phyloP scores from a whole-genome alignment of 2,888 invertebrate genomes.

The Oligia fasciuncula region DNA sequence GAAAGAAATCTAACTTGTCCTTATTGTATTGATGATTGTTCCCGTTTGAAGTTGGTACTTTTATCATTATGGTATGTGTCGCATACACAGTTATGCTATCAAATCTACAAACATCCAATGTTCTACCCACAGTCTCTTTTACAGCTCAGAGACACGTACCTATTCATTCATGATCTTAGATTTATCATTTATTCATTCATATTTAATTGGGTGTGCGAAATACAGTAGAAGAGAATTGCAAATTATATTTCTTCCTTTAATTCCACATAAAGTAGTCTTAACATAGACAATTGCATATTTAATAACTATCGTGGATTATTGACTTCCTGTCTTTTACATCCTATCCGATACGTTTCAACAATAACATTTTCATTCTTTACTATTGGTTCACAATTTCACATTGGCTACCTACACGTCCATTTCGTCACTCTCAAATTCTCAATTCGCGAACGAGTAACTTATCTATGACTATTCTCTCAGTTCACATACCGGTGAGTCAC shows the following conservation, averaged over 20 bases:
- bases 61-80: slow-evolving; percentile 45
- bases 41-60: slow-evolving; percentile 69
- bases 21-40: slow-evolving; percentile 71
- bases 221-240: slow-evolving; percentile 48
- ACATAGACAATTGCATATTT: slow-evolving; percentile 67
- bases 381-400: slow-evolving; percentile 86
- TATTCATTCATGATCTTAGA: slow-evolving; percentile 36
- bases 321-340: slow-evolving; percentile 81
- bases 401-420: slow-evolving; percentile 83
- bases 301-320: slow-evolving; percentile 75
- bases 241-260: slow-evolving; percentile 80
- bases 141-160: slow-evolving; percentile 41
- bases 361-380: slow-evolving; percentile 84
- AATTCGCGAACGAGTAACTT: slow-evolving; percentile 74
- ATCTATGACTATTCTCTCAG: slow-evolving; percentile 75
- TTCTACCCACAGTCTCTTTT: slow-evolving; percentile 42
- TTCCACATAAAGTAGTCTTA: slow-evolving; percentile 68
- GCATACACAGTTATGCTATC: slow-evolving; percentile 50
- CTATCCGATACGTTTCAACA: slow-evolving; percentile 84
- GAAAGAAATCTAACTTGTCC: slow-evolving; percentile 75
- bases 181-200: slow-evolving; percentile 42
- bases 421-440: slow-evolving; percentile 73
- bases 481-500: slow-evolving; percentile 75
- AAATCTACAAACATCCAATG: slow-evolving; percentile 60
- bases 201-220: slow-evolving; percentile 55